Conservation (phyloP, 30 jellyfish, hydroid and myxozoan genomes). For the Aurelia aurita complex sp. Pacific region DNA sequence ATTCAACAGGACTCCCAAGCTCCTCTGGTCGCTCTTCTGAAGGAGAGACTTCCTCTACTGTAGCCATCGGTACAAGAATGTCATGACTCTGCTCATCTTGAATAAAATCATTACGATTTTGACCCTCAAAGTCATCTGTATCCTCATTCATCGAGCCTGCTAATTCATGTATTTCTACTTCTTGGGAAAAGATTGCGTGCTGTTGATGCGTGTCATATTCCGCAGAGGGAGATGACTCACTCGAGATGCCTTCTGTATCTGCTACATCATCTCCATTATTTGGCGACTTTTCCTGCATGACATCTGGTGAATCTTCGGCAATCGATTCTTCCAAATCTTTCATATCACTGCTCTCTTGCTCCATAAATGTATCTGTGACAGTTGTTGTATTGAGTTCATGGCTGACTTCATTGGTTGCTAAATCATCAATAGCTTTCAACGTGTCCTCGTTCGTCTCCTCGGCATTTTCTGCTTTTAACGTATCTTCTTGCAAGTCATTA, state of each 20-base stretch:
- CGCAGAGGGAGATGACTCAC: background rate
- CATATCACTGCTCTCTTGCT: background rate
- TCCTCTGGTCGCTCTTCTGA: background rate
- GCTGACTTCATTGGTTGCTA: too few species aligned
- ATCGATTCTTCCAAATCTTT: background rate
- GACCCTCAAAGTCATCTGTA: background rate
- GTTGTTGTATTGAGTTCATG: too few species aligned
- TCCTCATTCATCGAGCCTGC: background rate
- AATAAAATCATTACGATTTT: background rate
- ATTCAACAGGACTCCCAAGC: background rate
- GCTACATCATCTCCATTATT: background rate
- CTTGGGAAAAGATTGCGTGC: background rate
- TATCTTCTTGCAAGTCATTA: background rate
- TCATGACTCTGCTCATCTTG: background rate
- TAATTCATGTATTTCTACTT: background rate
- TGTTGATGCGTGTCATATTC: background rate
- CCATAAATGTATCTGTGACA: background rate
- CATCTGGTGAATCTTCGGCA: background rate
- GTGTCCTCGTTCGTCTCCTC: background rate
- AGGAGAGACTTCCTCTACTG: background rate
- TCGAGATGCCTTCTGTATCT: background rate
- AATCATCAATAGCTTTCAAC: background rate
- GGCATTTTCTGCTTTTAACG: background rate
- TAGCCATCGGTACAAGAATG: background rate
- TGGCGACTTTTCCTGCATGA: background rate